A percentile compares a stretch with the other conserved stretches of the same genome.
Conservation (phyloP, 2,888 invertebrate species). For the Allophyes oxyacanthae region DNA sequence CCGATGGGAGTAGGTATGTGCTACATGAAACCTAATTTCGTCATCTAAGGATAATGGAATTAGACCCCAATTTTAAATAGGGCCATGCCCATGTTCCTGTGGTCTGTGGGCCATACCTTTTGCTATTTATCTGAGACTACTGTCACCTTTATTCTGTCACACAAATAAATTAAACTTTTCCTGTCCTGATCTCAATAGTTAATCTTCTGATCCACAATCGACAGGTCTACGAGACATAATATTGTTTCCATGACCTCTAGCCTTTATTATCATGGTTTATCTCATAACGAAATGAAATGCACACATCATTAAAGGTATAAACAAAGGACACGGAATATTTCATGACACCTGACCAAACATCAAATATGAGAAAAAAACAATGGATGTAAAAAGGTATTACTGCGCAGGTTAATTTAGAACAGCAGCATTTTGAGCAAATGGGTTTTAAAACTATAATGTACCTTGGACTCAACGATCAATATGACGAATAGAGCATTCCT, state of each 20-base stretch:
- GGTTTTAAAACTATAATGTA: no score
- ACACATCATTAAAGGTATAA: background rate
- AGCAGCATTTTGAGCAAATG: no score
- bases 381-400: no score
- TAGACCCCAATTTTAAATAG: background rate
- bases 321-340: constrained; percentile 1
- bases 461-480: background rate
- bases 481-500: constrained; percentile 33
- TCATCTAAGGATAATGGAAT: no score
- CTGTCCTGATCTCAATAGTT: background rate
- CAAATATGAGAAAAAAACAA: constrained; percentile 2
- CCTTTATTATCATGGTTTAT: background rate
- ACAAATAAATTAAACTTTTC: background rate
- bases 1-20: no score
- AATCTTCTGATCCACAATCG: background rate
- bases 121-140: no score
- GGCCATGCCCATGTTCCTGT: no score
- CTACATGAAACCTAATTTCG: no score
- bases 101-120: no score
- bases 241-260: background rate
- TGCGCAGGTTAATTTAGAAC: no score
- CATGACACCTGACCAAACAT: constrained; percentile 23
- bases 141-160: background rate
- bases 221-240: background rate
- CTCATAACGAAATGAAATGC: constrained; percentile 3